Base-by-base conservation (phyloP, 2,888 invertebrate species). In the Nowickia ferox region DNA sequence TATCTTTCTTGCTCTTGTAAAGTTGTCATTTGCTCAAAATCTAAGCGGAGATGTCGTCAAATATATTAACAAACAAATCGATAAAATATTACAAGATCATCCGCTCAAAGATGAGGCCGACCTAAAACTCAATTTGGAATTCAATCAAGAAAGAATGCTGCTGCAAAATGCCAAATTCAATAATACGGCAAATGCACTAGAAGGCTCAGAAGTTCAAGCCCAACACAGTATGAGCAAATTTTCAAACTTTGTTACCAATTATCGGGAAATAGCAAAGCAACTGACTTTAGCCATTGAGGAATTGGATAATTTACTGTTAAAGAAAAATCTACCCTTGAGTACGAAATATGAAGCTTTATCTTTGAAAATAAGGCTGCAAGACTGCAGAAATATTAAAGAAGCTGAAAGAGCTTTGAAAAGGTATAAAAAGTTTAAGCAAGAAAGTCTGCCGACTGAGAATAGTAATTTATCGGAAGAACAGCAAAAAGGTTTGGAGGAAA, bases 31-130 rank as follows among this genome's bases (percentile, higher is more conserved):
- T 17, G 6, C 15, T 10, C 57, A 72, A 38, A 13, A 59, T 15
- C 11, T 46, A n/a, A 38, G 46, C 9, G n/a, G 17, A 48, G 71
- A 72, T 53, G 72, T 48, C 17, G 59, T 46, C n/a, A 22, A 46
- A 17, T 72, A 59, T 17, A 59, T 72, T 17, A 72, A 72, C 11
- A 44, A 48, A 13, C 57, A 46, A 72, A 46, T 72, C 48, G 72
- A 72, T 17, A 59, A 46, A 42, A 3, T 59, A 38, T 15, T 72
- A 11, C 30, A 72, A 38, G 59, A 59, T 15, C 30, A 72, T 30
- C 72, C 72, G 10, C 0, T 13, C 2, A 72, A 48, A 48, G 59
- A 72, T 59, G 17, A 22, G 22, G 9, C 19, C 38, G 59, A 46
- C 11, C 5, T 59, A 11, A 72, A 48, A 38, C 8, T 71, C 1